Conservation (phyloP, 2,113 vertebrate species). For the Microtus pennsylvanicus region DNA sequence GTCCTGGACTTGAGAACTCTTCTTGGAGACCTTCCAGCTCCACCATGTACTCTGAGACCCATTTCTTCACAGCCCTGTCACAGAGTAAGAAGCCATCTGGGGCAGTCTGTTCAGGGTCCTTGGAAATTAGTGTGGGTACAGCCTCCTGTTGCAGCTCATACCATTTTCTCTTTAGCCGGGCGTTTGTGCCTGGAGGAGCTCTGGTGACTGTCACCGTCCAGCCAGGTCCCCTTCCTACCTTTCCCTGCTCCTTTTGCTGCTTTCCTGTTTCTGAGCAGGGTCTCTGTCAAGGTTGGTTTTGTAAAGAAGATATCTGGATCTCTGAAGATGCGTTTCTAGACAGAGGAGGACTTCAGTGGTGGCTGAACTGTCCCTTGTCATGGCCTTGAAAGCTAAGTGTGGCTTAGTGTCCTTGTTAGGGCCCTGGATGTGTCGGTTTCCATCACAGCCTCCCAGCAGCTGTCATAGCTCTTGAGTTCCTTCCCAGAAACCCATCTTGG, state of each 20-base stretch:
- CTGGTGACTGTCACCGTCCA: background rate
- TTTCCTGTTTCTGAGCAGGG: background rate
- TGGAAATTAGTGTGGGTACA: background rate
- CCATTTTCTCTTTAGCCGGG: background rate
- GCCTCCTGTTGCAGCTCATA: background rate
- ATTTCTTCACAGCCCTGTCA: background rate
- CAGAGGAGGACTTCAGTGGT: background rate
- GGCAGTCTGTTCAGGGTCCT: background rate
- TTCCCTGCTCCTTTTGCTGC: background rate
- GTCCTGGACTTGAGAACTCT: too few species aligned
- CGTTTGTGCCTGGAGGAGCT: background rate
- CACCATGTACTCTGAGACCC: background rate
- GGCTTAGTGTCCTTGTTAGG: background rate
- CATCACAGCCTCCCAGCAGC: background rate
- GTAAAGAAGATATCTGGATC: background rate
- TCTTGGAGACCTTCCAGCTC: background rate
- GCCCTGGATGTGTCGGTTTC: background rate
- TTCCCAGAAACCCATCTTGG: background rate
- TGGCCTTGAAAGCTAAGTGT: background rate
- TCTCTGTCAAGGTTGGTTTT: conserved; percentile 37
- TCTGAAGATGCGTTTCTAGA: background rate
- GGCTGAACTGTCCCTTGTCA: background rate
- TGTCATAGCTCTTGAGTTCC: background rate
- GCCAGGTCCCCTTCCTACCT: background rate
- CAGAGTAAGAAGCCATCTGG: background rate